These are phyloP conservation scores for Xiphorhynchus erythropygius DNA, from an alignment of 2,797 vertebrate species.

Conservation along the genomic window DNA sequence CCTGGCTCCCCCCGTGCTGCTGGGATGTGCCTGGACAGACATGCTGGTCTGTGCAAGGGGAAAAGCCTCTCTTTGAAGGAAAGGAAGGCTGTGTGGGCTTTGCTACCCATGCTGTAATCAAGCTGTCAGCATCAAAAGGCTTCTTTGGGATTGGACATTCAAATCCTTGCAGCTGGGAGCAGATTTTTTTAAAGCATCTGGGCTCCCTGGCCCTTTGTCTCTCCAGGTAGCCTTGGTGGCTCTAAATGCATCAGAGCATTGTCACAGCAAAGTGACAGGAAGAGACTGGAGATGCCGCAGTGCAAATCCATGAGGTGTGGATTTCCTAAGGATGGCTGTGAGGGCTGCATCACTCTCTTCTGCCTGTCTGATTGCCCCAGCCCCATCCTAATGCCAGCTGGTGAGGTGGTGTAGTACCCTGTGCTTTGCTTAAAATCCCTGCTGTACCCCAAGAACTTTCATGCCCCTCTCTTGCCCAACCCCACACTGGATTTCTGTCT, in stretches of 20 bases:
- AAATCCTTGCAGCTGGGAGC: neutral
- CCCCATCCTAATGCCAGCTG: neutral
- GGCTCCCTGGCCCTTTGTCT: neutral
- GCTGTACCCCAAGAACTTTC: neutral
- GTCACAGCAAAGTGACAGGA: neutral
- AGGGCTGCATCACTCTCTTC: neutral
- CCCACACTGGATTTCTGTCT: neutral
- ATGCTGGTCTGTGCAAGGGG: neutral
- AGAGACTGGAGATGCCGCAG: neutral
- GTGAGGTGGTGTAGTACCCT: neutral
- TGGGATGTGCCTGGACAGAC: neutral
- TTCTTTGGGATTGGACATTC: neutral
- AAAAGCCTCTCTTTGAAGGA: neutral
- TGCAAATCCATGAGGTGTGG: neutral
- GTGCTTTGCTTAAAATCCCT: neutral
- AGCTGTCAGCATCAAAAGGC: neutral
- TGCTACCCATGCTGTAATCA: neutral
- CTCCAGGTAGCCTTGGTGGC: neutral
- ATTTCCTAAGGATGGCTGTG: neutral
- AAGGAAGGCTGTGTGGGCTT: neutral
- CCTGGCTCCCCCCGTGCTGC: neutral
- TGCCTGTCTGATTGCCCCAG: neutral
- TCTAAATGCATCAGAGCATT: neutral
- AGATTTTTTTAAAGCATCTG: neutral
- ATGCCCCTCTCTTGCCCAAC: neutral